Evolutionary conservation across 2,113 vertebrate species (phyloP).

Genomic region (Elanoides forficatus): DNA sequence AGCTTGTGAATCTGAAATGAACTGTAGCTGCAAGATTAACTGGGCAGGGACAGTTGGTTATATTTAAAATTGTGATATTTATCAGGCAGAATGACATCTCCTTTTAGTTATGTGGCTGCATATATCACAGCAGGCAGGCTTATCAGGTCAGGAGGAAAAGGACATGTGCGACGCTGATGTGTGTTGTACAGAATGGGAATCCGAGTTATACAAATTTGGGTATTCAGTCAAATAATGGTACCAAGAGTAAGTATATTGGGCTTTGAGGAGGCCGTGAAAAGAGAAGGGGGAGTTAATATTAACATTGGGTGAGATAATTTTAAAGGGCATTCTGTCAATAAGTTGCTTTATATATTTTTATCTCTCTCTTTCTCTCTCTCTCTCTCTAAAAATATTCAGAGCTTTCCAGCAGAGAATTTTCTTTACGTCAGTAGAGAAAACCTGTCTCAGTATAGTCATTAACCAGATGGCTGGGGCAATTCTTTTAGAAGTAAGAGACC

Average conservation of each 20-base stretch:
- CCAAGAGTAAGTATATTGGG: no score
- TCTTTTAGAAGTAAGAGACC: neutral
- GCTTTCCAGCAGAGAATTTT: neutral
- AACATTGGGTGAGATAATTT: neutral
- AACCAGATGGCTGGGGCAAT: neutral
- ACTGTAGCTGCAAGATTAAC: neutral
- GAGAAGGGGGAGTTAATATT: neutral
- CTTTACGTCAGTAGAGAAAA: accelerated
- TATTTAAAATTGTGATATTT: neutral
- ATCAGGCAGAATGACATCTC: neutral
- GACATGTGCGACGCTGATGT: neutral
- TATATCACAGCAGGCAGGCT: neutral
- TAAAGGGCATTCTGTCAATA: neutral
- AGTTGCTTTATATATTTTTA: neutral
- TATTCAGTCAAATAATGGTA: neutral
- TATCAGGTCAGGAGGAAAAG: neutral
- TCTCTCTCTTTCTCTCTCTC: no score
- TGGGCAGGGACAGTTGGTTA: neutral
- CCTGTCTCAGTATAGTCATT: no score
- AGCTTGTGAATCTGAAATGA: neutral
- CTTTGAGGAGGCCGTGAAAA: neutral
- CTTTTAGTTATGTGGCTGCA: neutral
- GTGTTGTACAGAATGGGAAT: neutral
- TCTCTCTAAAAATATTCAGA: neutral
- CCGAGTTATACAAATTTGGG: neutral